Percentiles rank a stretch among this genome's conserved stretches.
Evolutionary conservation across 2,888 invertebrate species (phyloP).

Genomic region (Hydraecia micacea): DNA sequence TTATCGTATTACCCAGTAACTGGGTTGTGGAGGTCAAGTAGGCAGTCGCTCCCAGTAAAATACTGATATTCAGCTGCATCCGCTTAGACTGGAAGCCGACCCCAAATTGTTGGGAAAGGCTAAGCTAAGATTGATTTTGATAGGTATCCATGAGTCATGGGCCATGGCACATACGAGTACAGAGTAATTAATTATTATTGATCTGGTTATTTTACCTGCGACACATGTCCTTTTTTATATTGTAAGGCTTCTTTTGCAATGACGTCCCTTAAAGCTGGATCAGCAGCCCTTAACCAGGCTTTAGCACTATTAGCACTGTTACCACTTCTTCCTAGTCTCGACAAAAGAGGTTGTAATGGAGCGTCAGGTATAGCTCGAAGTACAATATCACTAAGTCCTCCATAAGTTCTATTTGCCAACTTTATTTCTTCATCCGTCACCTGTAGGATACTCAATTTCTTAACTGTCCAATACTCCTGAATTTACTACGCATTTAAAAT

Average conservation of each 20-base stretch:
- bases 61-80: neutral
- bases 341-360: slow-evolving; percentile 94
- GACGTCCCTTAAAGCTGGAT: slow-evolving; percentile 94
- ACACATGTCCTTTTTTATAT: slow-evolving; percentile 92
- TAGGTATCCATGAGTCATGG: neutral
- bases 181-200: neutral
- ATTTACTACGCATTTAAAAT: neutral
- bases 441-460: slow-evolving; percentile 78
- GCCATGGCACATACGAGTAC: neutral
- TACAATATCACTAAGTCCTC: slow-evolving; percentile 94
- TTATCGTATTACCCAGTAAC: neutral
- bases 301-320: slow-evolving; percentile 89
- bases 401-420: slow-evolving; percentile 92
- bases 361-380: slow-evolving; percentile 95
- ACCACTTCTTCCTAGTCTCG: slow-evolving; percentile 91
- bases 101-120: neutral
- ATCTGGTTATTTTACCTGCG: slow-evolving; percentile 78
- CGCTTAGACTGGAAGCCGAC: neutral
- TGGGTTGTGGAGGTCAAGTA: neutral
- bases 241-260: slow-evolving; percentile 96
- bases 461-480: slow-evolving; percentile 42
- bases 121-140: neutral
- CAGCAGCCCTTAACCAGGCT: slow-evolving; percentile 93
- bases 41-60: neutral
- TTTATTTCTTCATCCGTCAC: slow-evolving; percentile 93